Conservation (phyloP, 2,888 invertebrate species). For the Trichacis sp. region DNA sequence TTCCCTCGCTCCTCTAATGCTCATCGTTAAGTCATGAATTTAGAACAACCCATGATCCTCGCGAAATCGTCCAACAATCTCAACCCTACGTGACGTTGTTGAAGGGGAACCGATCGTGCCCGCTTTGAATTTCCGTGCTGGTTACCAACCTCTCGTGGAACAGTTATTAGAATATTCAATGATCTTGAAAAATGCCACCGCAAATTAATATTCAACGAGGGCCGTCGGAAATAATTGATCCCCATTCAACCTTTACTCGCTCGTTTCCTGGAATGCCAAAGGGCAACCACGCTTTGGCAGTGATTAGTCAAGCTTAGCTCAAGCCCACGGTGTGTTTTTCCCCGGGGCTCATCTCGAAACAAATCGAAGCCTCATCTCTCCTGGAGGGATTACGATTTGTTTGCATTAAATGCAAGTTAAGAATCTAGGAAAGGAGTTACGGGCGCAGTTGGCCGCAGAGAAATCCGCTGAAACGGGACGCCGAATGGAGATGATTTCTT, state of each 20-base stretch:
- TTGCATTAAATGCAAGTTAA: constrained; percentile 55
- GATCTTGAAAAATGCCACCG: background rate
- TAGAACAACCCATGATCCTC: constrained; percentile 49
- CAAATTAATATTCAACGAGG: background rate
- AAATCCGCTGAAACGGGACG: background rate
- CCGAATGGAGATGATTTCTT: constrained; percentile 12
- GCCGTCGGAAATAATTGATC: constrained; percentile 1
- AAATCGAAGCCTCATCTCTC: constrained; percentile 62
- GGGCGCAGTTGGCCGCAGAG: background rate
- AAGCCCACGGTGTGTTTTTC: constrained; percentile 58
- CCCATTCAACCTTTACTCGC: background rate
- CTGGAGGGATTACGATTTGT: constrained; percentile 65
- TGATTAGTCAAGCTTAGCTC: constrained; percentile 64
- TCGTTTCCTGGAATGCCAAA: constrained; percentile 1
- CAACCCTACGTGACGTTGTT: background rate
- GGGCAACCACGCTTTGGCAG: constrained; percentile 50
- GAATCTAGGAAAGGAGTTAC: constrained; percentile 23
- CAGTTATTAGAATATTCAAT: background rate
- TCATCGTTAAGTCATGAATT: constrained; percentile 49
- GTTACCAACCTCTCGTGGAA: too few relatives aligned
- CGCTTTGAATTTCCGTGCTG: background rate
- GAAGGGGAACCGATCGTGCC: background rate
- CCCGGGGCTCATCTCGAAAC: constrained; percentile 65
- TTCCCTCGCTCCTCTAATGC: background rate
- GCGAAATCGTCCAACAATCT: constrained; percentile 45